phyloP scores from a whole-genome alignment of 2,888 invertebrate species.

The Aspidiotus destructor region DNA sequence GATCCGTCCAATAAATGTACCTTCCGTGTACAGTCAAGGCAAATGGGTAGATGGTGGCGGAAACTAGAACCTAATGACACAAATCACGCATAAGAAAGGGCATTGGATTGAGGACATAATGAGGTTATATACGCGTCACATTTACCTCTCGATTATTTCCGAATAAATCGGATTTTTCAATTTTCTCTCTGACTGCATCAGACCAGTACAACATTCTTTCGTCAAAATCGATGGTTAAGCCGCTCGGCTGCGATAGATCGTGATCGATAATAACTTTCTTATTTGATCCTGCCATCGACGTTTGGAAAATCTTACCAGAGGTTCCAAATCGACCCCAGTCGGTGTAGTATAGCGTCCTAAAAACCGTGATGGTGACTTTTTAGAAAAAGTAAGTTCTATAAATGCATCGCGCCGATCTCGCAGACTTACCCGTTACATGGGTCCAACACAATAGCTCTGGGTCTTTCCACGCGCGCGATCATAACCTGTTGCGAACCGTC shows the following conservation, averaged over 20 bases:
- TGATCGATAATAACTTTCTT: slow-evolving; percentile 79
- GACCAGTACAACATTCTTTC: slow-evolving; percentile 93
- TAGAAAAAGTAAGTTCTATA: background rate
- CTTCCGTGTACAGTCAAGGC: slow-evolving; percentile 82
- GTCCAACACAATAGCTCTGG: slow-evolving; percentile 89
- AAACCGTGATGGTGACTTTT: slow-evolving; percentile 20
- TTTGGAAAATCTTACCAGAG: slow-evolving; percentile 84
- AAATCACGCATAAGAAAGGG: background rate
- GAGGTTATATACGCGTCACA: background rate
- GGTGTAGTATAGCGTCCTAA: slow-evolving; percentile 74
- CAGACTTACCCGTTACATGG: slow-evolving; percentile 72
- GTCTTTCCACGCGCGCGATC: slow-evolving; percentile 86
- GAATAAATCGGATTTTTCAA: slow-evolving; percentile 81
- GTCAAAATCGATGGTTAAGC: slow-evolving; percentile 89
- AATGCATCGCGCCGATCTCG: background rate
- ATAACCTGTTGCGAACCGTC: slow-evolving; percentile 79
- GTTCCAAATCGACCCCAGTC: slow-evolving; percentile 93
- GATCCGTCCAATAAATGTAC: slow-evolving; percentile 93
- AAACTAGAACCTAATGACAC: slow-evolving; percentile 51
- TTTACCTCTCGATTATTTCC: slow-evolving; percentile 67
- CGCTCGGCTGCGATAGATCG: slow-evolving; percentile 89
- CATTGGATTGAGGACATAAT: background rate
- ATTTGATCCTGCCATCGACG: slow-evolving; percentile 92
- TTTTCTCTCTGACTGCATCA: slow-evolving; percentile 89
- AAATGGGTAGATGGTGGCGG: slow-evolving; percentile 90